Evolutionary conservation across 2,888 invertebrate species (phyloP), one percentile per base, ranked within the genome.

Genomic region (Melangyna quadrimaculata): DNA sequence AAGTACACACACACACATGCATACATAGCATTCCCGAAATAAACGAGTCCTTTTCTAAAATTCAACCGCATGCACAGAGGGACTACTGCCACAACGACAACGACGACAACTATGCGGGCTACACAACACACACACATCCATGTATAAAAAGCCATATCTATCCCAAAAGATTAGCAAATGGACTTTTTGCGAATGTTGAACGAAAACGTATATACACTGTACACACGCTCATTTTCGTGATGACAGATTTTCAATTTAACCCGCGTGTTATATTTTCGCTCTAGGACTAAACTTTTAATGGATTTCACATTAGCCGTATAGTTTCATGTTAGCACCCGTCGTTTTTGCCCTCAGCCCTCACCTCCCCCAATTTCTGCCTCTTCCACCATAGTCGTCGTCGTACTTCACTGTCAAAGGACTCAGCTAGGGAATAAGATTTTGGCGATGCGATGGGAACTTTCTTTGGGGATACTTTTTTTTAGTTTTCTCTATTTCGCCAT

Each of bases 231-330:
- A 80, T 53, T 67, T 69, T 67, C 48, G 51, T 35, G 81, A 78
- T 81, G 86, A 80, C 80, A 86, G 86, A 86, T 81, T 86, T 86
- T 86, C 81, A 86, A 81, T 86, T 86, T 81, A 78, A 86, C 81
- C 81, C 86, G 69, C 75, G 86, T 74, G 86, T 71, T 69, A 78
- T 69, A 57, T 70, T 77, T 61, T 75, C 72, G 77, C 73, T 67
- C 35, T 27, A 80, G 80, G 80, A 78, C 80, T 57, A 73, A 86
- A 86, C 86, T 86, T 86, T 86, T 81, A 81, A 86, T 86, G 86
- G 86, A 86, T 86, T 86, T 86, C 81, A 86, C 86, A 86, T 86
- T 86, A 86, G 86, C 73, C 77, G 86, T 80, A 77, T 70, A 80
- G 86, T 86, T 78, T 73, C 70, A 65, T 86, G 86, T 86, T 81